Base-by-base conservation (phyloP, 2,797 vertebrate genomes). In the Helicolenus hilgendorfi region DNA sequence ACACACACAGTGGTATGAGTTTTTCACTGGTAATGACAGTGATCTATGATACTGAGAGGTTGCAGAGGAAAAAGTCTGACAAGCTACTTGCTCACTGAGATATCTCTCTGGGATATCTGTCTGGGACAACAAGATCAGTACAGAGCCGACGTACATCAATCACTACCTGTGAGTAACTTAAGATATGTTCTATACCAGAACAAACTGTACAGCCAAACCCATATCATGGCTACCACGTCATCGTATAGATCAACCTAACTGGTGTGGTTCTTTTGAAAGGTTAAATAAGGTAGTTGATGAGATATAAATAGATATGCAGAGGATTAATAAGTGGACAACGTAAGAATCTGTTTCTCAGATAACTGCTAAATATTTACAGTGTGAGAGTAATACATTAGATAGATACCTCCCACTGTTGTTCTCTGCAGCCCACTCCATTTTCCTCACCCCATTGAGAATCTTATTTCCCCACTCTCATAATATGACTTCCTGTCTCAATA, bases 401-500 rank as follows among this genome's bases (percentile, higher is more conserved):
- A 82, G 60, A 81, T 27, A 53, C 18, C 20, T 74, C 59, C 63
- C 22, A 22, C 60, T 35, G 64, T 26, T 2, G 6, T 70, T 68
- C 33, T 76, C 55, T 49, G 63, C 64, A 72, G 53, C 72, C 20
- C 18, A 60, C 59, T 83, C 41, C 14, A 56, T 89, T 86, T 78
- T 76, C 33, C 24, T 86, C 53, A 81, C 60, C 41, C 74, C 63
- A 18, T 26, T 72, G 58, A 75, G 29, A 69, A 62, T 79, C 53
- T 60, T 80, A 72, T 75, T 77, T 75, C 72, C 70, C 13, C 24
- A 22, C 81, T 80, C 38, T 68, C 59, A 77, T 76, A 41, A 68
- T 76, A 56, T 75, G 41, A 83, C 72, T 82, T 85, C 59, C 77
- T 86, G 79, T 88, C 76, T 84, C 65, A 72, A 5, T 77, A n/a